phyloP scores from a whole-genome alignment of 2,113 vertebrate species.

The Cercocebus atys region DNA sequence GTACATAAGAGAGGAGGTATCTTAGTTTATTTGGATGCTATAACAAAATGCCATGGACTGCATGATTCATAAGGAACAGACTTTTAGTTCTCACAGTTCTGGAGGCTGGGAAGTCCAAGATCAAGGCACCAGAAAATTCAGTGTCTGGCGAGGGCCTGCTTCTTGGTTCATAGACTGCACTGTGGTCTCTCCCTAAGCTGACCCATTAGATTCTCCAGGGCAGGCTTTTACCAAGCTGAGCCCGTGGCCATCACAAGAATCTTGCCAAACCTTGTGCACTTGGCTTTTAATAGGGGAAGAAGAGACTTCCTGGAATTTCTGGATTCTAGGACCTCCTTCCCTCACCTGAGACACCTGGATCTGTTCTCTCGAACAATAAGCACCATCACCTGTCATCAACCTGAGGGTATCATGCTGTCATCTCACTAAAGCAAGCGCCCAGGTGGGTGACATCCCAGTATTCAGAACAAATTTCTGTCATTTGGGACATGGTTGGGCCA shows the following conservation, averaged over 20 bases:
- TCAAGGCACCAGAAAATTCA: neutral
- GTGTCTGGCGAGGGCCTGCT: neutral
- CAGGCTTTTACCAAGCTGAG: neutral
- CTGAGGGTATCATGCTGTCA: neutral
- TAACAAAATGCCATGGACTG: neutral
- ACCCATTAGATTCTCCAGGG: neutral
- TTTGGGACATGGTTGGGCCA: neutral
- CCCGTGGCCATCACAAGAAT: no score
- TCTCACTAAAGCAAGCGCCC: neutral
- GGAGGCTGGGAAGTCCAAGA: neutral
- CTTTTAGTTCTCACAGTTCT: neutral
- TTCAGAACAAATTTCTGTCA: neutral
- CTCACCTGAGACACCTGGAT: neutral
- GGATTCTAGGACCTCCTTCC: no score
- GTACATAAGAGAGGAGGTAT: no score
- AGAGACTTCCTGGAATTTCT: neutral
- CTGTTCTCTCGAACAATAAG: neutral
- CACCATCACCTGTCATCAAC: neutral
- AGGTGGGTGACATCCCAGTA: neutral
- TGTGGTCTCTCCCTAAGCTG: neutral
- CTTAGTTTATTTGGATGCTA: neutral
- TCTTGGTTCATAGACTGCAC: neutral
- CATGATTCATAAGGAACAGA: no score
- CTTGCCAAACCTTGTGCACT: neutral
- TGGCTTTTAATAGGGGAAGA: neutral